Evolutionary conservation across 2,888 invertebrate genomes (phyloP).

Genomic region (Colletes collaris): DNA sequence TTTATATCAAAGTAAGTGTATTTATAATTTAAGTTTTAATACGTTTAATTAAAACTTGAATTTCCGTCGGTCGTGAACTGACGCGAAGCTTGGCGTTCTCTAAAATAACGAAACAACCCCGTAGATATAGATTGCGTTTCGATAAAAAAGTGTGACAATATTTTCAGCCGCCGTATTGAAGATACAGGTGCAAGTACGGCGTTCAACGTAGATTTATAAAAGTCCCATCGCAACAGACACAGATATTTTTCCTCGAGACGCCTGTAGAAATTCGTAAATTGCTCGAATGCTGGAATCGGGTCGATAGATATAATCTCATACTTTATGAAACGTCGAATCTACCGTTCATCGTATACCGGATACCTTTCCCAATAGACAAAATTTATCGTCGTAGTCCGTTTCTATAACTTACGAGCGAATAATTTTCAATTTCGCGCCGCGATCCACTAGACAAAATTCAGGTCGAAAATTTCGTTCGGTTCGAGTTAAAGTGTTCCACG

Average conservation of each 20-base stretch:
- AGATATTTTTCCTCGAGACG: slow-evolving; percentile 3
- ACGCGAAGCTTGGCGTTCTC: no score
- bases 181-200: neutral
- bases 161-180: neutral
- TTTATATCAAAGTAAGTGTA: no score
- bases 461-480: neutral
- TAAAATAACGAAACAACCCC: no score
- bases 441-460: slow-evolving; percentile 10
- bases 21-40: no score
- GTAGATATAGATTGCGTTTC: no score
- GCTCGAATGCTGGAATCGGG: slow-evolving; percentile 6
- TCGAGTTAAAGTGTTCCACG: neutral
- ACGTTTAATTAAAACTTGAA: no score
- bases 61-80: no score
- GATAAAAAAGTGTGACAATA: neutral
- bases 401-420: slow-evolving; percentile 4
- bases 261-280: neutral
- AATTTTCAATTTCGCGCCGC: slow-evolving; percentile 13
- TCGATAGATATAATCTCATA: slow-evolving; percentile 25
- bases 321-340: slow-evolving; percentile 15
- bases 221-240: neutral
- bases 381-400: slow-evolving; percentile 14
- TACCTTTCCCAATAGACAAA: neutral
- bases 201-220: neutral
- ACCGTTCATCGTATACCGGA: neutral